Conservation (phyloP, 2,113 vertebrate genomes). For the Lasiurus borealis region DNA sequence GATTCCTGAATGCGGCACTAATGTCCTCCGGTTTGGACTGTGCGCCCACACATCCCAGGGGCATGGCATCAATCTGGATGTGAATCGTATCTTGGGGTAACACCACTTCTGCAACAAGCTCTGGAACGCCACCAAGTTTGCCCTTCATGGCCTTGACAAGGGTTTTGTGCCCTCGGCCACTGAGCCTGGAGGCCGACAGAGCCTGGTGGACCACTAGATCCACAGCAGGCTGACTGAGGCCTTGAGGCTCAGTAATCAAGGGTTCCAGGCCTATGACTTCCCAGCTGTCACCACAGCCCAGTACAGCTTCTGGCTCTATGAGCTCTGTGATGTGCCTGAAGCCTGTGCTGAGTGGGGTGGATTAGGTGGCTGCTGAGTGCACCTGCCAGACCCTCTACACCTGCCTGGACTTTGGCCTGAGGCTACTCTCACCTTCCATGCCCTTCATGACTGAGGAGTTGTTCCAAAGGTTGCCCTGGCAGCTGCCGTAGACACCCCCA, state of each 20-base stretch:
- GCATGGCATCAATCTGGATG: conserved; percentile 95
- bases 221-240: conserved; percentile 91
- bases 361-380: too few species aligned
- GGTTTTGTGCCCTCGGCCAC: conserved; percentile 87
- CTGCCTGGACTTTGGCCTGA: too few species aligned
- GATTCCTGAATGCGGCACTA: conserved; percentile 94
- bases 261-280: conserved; percentile 93
- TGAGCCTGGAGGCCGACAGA: conserved; percentile 88
- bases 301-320: conserved; percentile 97
- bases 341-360: too few species aligned
- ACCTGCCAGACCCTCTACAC: too few species aligned
- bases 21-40: conserved; percentile 93
- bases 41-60: conserved; percentile 94
- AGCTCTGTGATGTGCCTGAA: conserved; percentile 91
- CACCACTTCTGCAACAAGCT: conserved; percentile 97
- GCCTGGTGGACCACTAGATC: conserved; percentile 92
- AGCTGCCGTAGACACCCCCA: too few species aligned
- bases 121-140: conserved; percentile 96
- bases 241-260: conserved; percentile 87
- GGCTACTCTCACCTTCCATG: too few species aligned
- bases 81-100: conserved; percentile 96
- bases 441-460: too few species aligned
- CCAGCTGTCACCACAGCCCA: conserved; percentile 91
- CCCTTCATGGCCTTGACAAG: conserved; percentile 92
- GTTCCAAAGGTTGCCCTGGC: too few species aligned